These are phyloP conservation scores for silkworm (Bombyx mori) DNA, from an alignment of 1,140 invertebrate species.

Conservation along the genomic window DNA sequence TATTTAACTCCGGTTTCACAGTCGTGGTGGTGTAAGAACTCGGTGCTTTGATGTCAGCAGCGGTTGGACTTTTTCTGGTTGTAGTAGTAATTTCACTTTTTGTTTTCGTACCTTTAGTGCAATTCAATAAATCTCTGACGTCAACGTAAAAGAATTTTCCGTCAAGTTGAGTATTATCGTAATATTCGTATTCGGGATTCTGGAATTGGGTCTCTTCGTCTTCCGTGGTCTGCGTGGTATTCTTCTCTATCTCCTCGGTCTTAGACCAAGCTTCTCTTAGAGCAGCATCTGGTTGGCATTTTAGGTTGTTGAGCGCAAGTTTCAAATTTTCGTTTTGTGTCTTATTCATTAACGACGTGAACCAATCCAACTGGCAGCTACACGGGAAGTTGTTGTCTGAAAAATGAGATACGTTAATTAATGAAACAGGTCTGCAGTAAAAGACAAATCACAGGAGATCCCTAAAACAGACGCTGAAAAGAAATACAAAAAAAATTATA, in stretches of 20 bases:
- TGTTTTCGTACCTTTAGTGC: constrained; percentile 14
- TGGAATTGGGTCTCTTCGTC: constrained; percentile 24
- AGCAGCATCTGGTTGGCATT: constrained; percentile 41
- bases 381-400: constrained; percentile 58
- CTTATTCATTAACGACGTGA: constrained; percentile 42
- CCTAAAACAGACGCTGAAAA: no score
- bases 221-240: constrained; percentile 17
- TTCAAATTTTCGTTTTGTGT: constrained; percentile 40
- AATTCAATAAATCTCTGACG: constrained; percentile 48
- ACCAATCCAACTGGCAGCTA: constrained; percentile 54
- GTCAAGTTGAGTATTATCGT: constrained; percentile 52
- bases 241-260: constrained; percentile 36
- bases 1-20: constrained; percentile 15
- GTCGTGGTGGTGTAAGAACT: constrained; percentile 6
- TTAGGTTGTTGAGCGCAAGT: constrained; percentile 46
- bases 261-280: constrained; percentile 42
- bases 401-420: constrained; percentile 14
- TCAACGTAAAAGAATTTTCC: constrained; percentile 58
- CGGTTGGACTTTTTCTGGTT: constrained; percentile 4
- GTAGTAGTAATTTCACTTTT: constrained; percentile 2
- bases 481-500: no score
- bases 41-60: constrained; percentile 5
- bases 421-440: neutral
- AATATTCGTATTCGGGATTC: constrained; percentile 51
- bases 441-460: neutral